Conservation (phyloP, 1,140 invertebrate genomes). For the Pogonomyrmex californicus region DNA sequence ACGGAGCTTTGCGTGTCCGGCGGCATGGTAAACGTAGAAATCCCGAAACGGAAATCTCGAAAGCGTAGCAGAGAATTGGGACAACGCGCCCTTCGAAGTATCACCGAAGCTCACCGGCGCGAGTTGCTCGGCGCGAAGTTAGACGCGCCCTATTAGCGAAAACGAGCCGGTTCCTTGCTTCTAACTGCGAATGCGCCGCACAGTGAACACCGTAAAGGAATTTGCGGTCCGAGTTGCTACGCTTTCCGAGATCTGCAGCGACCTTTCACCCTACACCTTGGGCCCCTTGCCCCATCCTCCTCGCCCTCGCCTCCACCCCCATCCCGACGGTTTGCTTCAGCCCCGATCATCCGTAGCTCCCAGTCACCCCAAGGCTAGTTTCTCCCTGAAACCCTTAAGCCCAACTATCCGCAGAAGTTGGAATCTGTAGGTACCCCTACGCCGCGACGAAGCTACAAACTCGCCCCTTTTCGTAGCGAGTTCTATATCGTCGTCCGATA, state of each 20-base stretch:
- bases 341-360: conserved; percentile 78
- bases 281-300: conserved; percentile 54
- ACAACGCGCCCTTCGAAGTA: conserved; percentile 12
- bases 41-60: conserved; percentile 48
- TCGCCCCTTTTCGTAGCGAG: conserved; percentile 58
- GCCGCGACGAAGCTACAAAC: conserved; percentile 76
- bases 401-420: conserved; percentile 80
- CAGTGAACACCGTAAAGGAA: conserved; percentile 76
- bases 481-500: conserved; percentile 61
- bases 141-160: conserved; percentile 76
- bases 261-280: conserved; percentile 73
- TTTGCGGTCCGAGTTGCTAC: conserved; percentile 79
- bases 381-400: conserved; percentile 79
- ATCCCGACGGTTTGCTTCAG: conserved; percentile 74
- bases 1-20: conserved; percentile 47
- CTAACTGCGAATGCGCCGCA: conserved; percentile 72
- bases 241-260: conserved; percentile 74
- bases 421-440: conserved; percentile 77
- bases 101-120: conserved; percentile 23
- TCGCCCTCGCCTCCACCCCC: neutral
- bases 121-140: conserved; percentile 64
- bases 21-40: conserved; percentile 57
- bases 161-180: conserved; percentile 73
- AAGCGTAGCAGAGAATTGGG: conserved; percentile 48
- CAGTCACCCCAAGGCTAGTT: conserved; percentile 79